Evolutionary conservation across 2,888 invertebrate genomes (phyloP), one percentile per base, ranked within the genome.

Genomic region (Cyaniris semiargus): DNA sequence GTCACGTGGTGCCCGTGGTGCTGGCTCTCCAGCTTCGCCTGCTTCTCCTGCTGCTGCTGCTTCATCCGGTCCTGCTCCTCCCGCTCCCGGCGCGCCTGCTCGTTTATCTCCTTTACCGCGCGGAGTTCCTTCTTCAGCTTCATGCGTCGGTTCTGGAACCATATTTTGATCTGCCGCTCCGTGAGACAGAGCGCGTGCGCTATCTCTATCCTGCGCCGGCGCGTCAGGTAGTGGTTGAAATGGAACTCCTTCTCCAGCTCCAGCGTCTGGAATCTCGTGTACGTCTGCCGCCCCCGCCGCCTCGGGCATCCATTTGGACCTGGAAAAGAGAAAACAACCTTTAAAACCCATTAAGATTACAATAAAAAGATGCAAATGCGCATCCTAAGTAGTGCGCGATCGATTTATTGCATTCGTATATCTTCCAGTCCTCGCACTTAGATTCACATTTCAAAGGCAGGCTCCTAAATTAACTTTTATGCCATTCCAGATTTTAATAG

Each of bases 201-300:
- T 85, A 99, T 99, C 94, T 99, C 99, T 94, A 99, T 98, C 94
- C 99, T 96, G 91, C 99, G 96, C 90, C 99, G 96, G 89, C 99
- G 96, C 85, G 99, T 99, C 91, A 99, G 95, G 94, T 99, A 99
- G 89, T 98, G 98, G 94, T 99, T 99, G 95, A 98, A 98, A 90
- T 99, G 98, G 95, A 99, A 99, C 95, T 99, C 99, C 94, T 99
- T 99, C 93, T 99, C 99, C 93, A 99, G 95, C 91, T 99, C 99
- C 94, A 99, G 95, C 34, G 99, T 99, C 94, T 99, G 99, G 96
- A 99, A 98, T 87, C 99, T 97, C 82, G 99, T 99, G 95, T 99
- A 99, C 23, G 99, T 99, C 95, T 99, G 99, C 84, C 99, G 95
- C 80, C 99, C 99, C 86, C 99, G 96, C 89, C 98, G 96, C 87